Base-by-base conservation (phyloP, 2,888 invertebrate species). In the Mesorhabditis sp. region DNA sequence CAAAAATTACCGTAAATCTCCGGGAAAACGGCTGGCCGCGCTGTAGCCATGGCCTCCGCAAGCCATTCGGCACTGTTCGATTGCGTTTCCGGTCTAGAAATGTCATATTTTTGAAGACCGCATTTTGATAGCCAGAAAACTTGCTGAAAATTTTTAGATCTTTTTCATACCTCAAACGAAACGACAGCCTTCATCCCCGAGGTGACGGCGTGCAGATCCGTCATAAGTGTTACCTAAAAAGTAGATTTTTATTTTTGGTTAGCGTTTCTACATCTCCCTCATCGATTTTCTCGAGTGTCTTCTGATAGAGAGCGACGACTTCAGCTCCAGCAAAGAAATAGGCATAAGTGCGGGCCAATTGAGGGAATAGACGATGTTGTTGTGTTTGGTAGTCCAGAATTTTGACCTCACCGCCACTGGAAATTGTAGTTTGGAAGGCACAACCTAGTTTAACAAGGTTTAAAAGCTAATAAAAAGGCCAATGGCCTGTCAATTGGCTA, bases 31-130 rank as follows among this genome's bases (percentile, higher is more conserved):
- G 67, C 94, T 87, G 66, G 87, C 87, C 61, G 82, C 76, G 5
- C 86, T 85, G 88, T 92, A 96, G 4, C 96, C 96, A 87, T 96
- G 96, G 0, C 96, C 96, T 66, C 96, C 96, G 87, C 96, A 96
- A 10, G 95, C 90, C 74, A 93, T 89, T 13, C 96, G 91, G 78
- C 93, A 74, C n/a, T 50, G 58, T n/a, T 50, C 58, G n/a, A 50
- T n/a, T 50, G 10, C 58, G 7, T 50, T 10, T 50, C 58, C 58
- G n/a, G n/a, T n/a, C 58, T 50, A 50, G n/a, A 50, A 50, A 50
- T 10, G 10, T 13, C 58, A 13, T n/a, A 50, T 50, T 13, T 10
- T 50, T 50, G 10, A 50, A 13, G n/a, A 50, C 58, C 1, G n/a
- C 7, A 50, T 50, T 50, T 50, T 50, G 58, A 50, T 50, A 13